Evolutionary conservation across 1,140 invertebrate genomes (phyloP).

Genomic region (Vanessa atalanta): DNA sequence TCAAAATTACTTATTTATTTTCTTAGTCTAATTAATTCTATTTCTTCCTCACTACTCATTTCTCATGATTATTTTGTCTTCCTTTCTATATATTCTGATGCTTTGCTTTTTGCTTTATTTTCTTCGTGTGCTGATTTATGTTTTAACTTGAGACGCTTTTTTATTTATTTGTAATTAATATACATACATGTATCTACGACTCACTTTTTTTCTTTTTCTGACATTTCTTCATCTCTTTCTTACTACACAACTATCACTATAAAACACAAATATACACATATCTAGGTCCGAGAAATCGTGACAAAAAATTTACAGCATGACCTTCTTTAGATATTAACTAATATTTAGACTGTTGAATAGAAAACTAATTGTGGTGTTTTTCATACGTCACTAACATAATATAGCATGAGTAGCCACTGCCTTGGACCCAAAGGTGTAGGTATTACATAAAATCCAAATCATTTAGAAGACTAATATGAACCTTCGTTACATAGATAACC

Average conservation of each 20-base stretch:
- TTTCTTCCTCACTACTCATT: conserved; percentile 45
- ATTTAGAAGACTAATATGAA: conserved; percentile 50
- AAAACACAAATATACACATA: neutral
- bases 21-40: conserved; percentile 39
- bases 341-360: conserved; percentile 1
- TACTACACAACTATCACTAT: neutral
- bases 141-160: conserved; percentile 9
- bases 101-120: conserved; percentile 37
- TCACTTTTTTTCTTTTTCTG: neutral
- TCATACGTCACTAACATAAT: conserved; percentile 8
- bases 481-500: conserved; percentile 50
- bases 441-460: conserved; percentile 42
- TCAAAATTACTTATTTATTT: conserved; percentile 31
- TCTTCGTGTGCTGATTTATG: conserved; percentile 26
- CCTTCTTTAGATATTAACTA: conserved; percentile 5
- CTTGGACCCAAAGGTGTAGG: conserved; percentile 70
- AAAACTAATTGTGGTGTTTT: conserved; percentile 2
- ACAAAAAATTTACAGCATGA: conserved; percentile 19
- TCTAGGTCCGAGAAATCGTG: neutral
- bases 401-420: conserved; percentile 31
- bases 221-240: neutral
- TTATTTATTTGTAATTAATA: neutral
- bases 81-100: conserved; percentile 34
- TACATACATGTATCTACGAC: neutral
- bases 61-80: conserved; percentile 51